These are phyloP conservation scores for Podiceps cristatus DNA, from an alignment of 2,113 vertebrate species.

Conservation along the genomic window DNA sequence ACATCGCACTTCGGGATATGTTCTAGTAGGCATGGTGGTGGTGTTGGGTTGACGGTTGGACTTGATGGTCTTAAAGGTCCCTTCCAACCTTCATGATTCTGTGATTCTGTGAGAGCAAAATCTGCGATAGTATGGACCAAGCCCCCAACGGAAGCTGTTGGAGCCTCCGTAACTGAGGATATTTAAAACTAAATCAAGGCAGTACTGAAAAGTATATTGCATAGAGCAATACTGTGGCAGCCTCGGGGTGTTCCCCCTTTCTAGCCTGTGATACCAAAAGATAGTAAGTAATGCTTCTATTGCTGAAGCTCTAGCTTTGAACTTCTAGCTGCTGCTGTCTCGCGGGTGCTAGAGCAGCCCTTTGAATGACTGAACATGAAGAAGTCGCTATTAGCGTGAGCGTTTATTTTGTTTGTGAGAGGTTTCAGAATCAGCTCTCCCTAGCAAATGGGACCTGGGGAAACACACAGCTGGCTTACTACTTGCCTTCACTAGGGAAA, in stretches of 20 bases:
- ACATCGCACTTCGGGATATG: not conserved
- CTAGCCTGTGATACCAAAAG: not conserved
- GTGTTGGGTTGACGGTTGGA: no score
- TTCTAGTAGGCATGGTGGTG: no score
- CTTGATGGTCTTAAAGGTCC: no score
- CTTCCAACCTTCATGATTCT: no score
- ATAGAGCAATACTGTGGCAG: not conserved
- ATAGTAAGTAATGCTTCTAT: not conserved
- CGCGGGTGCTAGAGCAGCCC: not conserved
- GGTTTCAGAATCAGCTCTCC: not conserved
- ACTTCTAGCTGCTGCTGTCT: not conserved
- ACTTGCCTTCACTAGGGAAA: constrained; percentile 25
- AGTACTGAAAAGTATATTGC: not conserved
- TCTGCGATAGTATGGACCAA: not conserved
- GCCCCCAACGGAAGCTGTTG: not conserved
- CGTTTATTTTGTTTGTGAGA: not conserved
- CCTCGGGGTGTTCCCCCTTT: not conserved
- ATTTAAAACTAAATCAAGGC: not conserved
- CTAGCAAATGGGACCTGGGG: not conserved
- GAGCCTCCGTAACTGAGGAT: not conserved
- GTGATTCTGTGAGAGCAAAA: not conserved
- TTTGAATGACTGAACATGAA: not conserved
- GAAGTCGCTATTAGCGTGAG: rapidly evolving
- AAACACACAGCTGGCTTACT: constrained; percentile 3
- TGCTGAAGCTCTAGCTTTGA: not conserved